phyloP scores from a whole-genome alignment of 2,888 invertebrate species.

The Archips xylosteana region DNA sequence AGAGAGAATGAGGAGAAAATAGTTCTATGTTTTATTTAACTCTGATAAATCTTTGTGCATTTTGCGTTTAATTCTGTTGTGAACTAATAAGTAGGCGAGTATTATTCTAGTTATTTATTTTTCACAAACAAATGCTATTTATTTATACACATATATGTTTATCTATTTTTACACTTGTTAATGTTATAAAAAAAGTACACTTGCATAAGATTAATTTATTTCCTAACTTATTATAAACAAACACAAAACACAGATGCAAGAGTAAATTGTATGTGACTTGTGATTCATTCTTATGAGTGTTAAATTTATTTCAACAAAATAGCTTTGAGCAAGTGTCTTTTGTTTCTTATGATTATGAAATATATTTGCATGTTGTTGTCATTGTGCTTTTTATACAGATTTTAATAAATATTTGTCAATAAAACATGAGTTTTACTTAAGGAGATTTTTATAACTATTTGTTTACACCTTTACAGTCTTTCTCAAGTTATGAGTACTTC shows the following conservation, averaged over 20 bases:
- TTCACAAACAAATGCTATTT: slow-evolving; percentile 8
- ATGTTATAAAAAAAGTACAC: slow-evolving; percentile 21
- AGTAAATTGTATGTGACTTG: not conserved
- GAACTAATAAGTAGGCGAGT: slow-evolving; percentile 12
- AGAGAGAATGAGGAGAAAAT: not conserved
- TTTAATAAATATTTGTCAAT: slow-evolving; percentile 39
- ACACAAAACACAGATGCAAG: not conserved
- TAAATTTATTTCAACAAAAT: not conserved
- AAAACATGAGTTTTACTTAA: slow-evolving; percentile 34
- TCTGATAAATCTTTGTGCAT: not conserved
- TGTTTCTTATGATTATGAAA: slow-evolving; percentile 28
- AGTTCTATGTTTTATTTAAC: not conserved
- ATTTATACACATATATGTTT: slow-evolving; percentile 11
- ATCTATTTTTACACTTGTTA: slow-evolving; percentile 26
- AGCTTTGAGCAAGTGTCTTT: slow-evolving; percentile 4
- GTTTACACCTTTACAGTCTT: slow-evolving; percentile 51
- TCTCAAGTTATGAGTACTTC: slow-evolving; percentile 46
- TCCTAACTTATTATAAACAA: not conserved
- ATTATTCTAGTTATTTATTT: slow-evolving; percentile 19
- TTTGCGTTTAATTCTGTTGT: slow-evolving; percentile 5
- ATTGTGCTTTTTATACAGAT: slow-evolving; percentile 35
- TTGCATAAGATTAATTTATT: slow-evolving; percentile 12
- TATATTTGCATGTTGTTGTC: slow-evolving; percentile 31
- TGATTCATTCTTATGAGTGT: slow-evolving; percentile 6
- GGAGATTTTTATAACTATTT: slow-evolving; percentile 29